Conservation (phyloP, 2,113 vertebrate species). For the Nannobrachium achirus region DNA sequence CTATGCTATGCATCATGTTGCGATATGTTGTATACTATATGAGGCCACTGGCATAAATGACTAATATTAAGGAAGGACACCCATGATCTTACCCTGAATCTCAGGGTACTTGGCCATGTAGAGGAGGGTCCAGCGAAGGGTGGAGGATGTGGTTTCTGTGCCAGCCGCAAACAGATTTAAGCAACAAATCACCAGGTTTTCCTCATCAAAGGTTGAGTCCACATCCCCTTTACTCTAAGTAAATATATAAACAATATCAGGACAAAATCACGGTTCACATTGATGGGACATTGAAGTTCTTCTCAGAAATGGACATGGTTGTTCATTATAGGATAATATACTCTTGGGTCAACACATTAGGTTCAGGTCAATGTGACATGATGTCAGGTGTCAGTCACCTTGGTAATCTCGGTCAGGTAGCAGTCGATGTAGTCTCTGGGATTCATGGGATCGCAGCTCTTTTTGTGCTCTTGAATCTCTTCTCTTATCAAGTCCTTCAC, state of each 20-base stretch:
- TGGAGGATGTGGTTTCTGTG: slow-evolving; percentile 78
- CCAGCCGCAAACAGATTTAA: slow-evolving; percentile 79
- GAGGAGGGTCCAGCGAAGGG: slow-evolving; percentile 77
- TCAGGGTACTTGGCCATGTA: slow-evolving; percentile 75
- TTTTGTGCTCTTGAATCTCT: slow-evolving; percentile 64
- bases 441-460: slow-evolving; percentile 62
- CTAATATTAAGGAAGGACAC: no score
- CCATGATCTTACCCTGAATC: slow-evolving; percentile 72
- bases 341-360: no score
- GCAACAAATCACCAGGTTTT: slow-evolving; percentile 48
- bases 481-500: slow-evolving; percentile 46
- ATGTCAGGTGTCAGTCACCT: slow-evolving; percentile 52
- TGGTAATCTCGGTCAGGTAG: slow-evolving; percentile 77
- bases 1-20: no score
- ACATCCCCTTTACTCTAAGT: slow-evolving; percentile 9
- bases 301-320: no score
- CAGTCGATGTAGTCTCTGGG: slow-evolving; percentile 76
- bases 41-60: no score
- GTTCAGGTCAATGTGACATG: no score
- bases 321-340: no score
- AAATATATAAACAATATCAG: no score
- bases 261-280: not conserved
- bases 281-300: no score
- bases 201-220: slow-evolving; percentile 54
- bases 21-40: no score